phyloP scores from a whole-genome alignment of 2,888 invertebrate genomes.

The Ophioninae sp. region DNA sequence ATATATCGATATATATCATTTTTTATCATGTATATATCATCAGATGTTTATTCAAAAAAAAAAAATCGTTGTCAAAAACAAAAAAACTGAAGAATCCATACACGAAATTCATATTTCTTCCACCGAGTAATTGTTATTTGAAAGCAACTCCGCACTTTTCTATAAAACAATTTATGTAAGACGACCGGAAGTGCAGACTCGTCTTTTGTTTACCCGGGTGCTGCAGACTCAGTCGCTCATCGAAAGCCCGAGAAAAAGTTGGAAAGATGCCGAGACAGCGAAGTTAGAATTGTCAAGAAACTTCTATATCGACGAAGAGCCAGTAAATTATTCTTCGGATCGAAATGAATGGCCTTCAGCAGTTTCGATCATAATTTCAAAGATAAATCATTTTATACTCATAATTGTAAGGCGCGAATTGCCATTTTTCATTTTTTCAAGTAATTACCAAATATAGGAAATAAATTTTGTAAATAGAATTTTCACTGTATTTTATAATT shows the following conservation, averaged over 20 bases:
- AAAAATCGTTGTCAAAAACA: too few species aligned
- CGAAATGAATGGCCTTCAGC: background rate
- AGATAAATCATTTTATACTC: background rate
- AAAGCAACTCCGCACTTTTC: background rate
- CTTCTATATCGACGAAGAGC: slow-evolving; percentile 4
- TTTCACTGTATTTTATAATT: too few species aligned
- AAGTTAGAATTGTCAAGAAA: slow-evolving; percentile 2
- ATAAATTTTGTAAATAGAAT: too few species aligned
- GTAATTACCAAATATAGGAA: too few species aligned
- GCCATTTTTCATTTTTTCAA: background rate
- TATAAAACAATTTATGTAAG: slow-evolving; percentile 1
- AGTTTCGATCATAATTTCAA: background rate
- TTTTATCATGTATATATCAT: too few species aligned
- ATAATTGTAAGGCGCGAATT: background rate
- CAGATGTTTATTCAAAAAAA: too few species aligned
- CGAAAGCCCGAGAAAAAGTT: slow-evolving; percentile 42
- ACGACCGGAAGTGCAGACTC: slow-evolving; percentile 24
- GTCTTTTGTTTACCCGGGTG: slow-evolving; percentile 37
- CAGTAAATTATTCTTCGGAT: slow-evolving; percentile 16
- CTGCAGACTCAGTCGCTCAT: slow-evolving; percentile 21
- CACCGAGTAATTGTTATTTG: too few species aligned
- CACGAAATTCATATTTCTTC: background rate
- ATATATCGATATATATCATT: too few species aligned
- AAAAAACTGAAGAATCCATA: too few species aligned
- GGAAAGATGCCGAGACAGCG: slow-evolving; percentile 39